Evolutionary conservation across 2,888 invertebrate genomes (phyloP).

Genomic region (Trachelus iudaicus): DNA sequence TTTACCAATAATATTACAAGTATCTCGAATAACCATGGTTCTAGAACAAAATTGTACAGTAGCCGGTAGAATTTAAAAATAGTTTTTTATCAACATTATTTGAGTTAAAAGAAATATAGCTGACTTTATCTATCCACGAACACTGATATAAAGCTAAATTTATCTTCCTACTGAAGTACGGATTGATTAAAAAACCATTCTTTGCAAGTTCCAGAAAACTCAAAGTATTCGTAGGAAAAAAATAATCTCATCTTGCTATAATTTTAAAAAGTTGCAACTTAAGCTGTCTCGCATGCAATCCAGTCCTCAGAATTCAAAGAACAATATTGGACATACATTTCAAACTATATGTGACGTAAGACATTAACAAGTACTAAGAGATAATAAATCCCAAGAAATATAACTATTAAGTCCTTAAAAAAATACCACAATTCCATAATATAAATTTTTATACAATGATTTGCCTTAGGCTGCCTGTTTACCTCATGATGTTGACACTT

Average conservation of each 20-base stretch:
- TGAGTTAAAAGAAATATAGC: neutral
- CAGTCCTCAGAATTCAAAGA: neutral
- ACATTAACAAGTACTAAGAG: neutral
- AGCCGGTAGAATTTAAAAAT: neutral
- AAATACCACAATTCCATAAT: neutral
- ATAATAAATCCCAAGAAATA: neutral
- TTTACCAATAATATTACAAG: neutral
- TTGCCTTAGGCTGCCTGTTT: neutral
- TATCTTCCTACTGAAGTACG: neutral
- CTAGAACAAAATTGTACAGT: neutral
- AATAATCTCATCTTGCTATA: neutral
- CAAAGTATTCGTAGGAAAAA: neutral
- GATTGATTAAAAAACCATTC: neutral
- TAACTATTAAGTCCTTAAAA: neutral
- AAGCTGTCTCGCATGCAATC: neutral
- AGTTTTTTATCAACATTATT: neutral
- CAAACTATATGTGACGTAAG: neutral
- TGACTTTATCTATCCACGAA: neutral
- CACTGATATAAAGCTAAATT: neutral
- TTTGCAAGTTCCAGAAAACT: neutral
- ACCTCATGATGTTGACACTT: constrained; percentile 38
- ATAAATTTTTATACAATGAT: neutral
- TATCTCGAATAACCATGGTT: neutral
- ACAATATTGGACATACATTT: neutral
- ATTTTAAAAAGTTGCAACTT: neutral